These are phyloP conservation scores for Tyto alba DNA, from an alignment of 2,113 vertebrate species.

Conservation along the genomic window DNA sequence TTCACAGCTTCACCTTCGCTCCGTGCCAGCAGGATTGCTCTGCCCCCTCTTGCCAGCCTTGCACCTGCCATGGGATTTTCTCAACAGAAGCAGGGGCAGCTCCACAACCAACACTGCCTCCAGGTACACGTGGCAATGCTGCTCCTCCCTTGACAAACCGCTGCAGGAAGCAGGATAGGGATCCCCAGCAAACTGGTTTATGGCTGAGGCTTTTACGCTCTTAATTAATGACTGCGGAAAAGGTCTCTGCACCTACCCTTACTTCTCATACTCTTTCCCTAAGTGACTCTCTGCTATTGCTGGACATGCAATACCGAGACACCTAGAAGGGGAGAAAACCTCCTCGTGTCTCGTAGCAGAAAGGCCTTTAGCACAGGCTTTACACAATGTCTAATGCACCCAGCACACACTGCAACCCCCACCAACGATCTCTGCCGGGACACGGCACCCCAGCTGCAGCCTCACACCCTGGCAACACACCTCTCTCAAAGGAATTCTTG, in stretches of 20 bases:
- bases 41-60: neutral
- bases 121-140: neutral
- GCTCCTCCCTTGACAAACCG: neutral
- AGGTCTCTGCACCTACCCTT: neutral
- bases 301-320: neutral
- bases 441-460: neutral
- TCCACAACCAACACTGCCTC: neutral
- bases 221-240: neutral
- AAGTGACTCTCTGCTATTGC: neutral
- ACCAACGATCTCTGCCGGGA: fast-evolving
- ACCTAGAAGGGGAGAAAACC: neutral
- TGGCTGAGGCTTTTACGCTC: neutral
- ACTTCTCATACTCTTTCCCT: neutral
- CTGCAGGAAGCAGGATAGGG: neutral
- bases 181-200: neutral
- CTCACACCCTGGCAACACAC: slow-evolving; percentile 65
- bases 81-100: neutral
- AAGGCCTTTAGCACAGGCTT: neutral
- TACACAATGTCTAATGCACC: fast-evolving
- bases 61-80: neutral
- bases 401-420: neutral
- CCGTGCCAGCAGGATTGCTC: neutral
- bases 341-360: fast-evolving
- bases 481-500: slow-evolving; percentile 99
- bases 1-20: neutral